phyloP scores from a whole-genome alignment of 2,797 vertebrate genomes.

The Poeciliopsis presidionis region DNA sequence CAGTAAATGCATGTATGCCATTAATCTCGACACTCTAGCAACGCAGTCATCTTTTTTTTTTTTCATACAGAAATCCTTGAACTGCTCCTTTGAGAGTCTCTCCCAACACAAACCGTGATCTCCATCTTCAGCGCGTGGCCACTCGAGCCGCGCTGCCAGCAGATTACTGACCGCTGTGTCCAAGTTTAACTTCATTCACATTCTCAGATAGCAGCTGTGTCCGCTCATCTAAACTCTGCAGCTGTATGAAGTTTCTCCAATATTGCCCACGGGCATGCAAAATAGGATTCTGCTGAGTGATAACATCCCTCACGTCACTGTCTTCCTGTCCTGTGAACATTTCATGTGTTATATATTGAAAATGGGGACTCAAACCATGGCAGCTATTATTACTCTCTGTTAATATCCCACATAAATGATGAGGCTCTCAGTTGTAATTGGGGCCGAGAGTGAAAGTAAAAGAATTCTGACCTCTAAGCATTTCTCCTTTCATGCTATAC shows the following conservation, averaged over 20 bases:
- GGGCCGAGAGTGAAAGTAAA: neutral
- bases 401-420: neutral
- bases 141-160: conserved; percentile 33
- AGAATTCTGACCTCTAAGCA: conserved; percentile 2
- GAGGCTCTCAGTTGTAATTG: neutral
- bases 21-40: conserved; percentile 31
- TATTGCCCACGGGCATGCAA: conserved; percentile 44
- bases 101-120: conserved; percentile 34
- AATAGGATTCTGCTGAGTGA: conserved; percentile 49
- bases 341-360: conserved; percentile 1
- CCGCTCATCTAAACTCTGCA: conserved; percentile 60
- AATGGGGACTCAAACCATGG: neutral
- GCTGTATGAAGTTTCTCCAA: conserved; percentile 64
- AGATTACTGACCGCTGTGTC: conserved; percentile 61
- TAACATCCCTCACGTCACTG: conserved; percentile 37
- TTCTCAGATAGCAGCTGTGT: conserved; percentile 64
- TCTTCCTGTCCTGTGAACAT: conserved; percentile 24
- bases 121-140: conserved; percentile 32
- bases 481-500: conserved; percentile 1
- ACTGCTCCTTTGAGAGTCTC: conserved; percentile 30
- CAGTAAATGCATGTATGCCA: conserved; percentile 37
- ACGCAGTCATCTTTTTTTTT: neutral
- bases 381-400: neutral
- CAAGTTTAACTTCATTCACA: conserved; percentile 63
- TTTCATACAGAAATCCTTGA: conserved; percentile 8